Evolutionary conservation across 2,797 vertebrate genomes (phyloP).

Genomic region (Pristis pectinata): DNA sequence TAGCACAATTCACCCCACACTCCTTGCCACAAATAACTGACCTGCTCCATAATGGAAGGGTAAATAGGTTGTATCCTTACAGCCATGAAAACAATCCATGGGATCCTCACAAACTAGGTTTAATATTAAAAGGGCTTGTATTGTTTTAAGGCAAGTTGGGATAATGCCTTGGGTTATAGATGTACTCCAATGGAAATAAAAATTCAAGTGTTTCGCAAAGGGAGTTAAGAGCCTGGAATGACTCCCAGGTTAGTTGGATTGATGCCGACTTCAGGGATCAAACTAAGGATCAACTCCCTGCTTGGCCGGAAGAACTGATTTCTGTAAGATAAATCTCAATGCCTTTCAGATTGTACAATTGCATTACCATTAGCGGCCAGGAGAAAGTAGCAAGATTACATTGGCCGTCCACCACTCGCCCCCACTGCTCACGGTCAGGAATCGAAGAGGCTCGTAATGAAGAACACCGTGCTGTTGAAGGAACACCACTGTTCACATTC

Average conservation of each 20-base stretch:
- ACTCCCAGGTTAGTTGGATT: neutral
- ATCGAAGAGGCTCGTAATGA: neutral
- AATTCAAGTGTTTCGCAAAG: neutral
- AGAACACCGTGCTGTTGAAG: neutral
- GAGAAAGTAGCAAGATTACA: neutral
- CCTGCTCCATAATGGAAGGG: neutral
- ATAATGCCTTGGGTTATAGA: neutral
- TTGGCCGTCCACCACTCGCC: neutral
- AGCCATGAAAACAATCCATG: neutral
- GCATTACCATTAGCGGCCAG: neutral
- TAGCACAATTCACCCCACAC: neutral
- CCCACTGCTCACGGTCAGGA: neutral
- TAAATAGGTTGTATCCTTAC: neutral
- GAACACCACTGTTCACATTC: no score
- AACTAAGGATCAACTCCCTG: neutral
- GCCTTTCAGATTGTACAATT: neutral
- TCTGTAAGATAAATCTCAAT: neutral
- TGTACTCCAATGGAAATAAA: neutral
- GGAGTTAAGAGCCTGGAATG: neutral
- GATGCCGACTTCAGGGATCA: neutral
- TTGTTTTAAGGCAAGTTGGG: neutral
- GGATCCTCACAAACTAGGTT: neutral
- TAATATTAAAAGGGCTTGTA: neutral
- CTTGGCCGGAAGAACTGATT: neutral
- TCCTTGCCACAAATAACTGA: neutral